Conservation (phyloP, 1,140 invertebrate genomes). For the Drosophila tsacasi region DNA sequence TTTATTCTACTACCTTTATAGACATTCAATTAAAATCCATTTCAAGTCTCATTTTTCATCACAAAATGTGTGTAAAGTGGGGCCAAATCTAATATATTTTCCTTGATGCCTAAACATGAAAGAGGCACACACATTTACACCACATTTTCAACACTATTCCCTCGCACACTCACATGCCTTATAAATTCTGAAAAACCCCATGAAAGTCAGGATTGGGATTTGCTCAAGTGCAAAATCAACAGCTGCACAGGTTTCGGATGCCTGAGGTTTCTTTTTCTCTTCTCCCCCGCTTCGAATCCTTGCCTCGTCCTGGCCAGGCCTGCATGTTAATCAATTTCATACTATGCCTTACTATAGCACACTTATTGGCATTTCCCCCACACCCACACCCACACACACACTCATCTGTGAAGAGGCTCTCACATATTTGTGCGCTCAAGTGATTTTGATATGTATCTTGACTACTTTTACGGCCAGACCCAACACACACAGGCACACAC, state of each 20-base stretch:
- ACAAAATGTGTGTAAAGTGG: slow-evolving; percentile 14
- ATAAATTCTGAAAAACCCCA: slow-evolving; percentile 9
- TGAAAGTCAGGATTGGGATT: slow-evolving; percentile 61
- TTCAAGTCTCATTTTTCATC: slow-evolving; percentile 12
- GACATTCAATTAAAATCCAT: background rate
- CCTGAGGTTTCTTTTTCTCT: background rate
- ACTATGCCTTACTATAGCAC: slow-evolving; percentile 52
- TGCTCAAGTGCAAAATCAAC: slow-evolving; percentile 65
- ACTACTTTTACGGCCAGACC: slow-evolving; percentile 44
- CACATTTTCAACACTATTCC: background rate
- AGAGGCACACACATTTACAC: background rate
- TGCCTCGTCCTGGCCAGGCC: slow-evolving; percentile 12
- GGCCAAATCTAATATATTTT: slow-evolving; percentile 18
- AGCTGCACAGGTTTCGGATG: slow-evolving; percentile 41
- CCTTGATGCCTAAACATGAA: slow-evolving; percentile 15
- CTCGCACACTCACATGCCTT: background rate
- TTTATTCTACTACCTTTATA: background rate
- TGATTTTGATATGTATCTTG: slow-evolving; percentile 66
- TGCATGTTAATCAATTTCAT: slow-evolving; percentile 73
- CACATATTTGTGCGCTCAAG: slow-evolving; percentile 67
- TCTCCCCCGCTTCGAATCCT: background rate
- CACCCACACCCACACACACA: slow-evolving; percentile 13
- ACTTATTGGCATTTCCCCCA: slow-evolving; percentile 63
- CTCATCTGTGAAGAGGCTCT: slow-evolving; percentile 27
- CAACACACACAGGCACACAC: slow-evolving; percentile 26